phyloP scores from a whole-genome alignment of 2,888 invertebrate genomes.

The Incurvaria masculella region DNA sequence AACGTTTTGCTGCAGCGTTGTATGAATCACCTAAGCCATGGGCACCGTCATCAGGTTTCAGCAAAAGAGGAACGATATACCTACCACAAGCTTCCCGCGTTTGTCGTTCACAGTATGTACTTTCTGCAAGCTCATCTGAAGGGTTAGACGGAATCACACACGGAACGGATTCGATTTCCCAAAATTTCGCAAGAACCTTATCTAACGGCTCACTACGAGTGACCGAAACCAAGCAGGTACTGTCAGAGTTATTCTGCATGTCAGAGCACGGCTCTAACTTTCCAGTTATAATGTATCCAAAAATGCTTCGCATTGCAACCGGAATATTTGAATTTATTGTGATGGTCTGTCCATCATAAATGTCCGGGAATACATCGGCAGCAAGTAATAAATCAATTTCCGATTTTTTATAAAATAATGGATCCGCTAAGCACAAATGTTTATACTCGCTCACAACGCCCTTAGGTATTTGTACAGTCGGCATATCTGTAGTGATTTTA shows the following conservation, averaged over 20 bases:
- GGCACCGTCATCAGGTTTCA: slow-evolving; percentile 1
- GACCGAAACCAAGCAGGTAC: neutral
- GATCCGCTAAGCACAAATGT: slow-evolving; percentile 1
- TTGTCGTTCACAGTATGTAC: slow-evolving; percentile 1
- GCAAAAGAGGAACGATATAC: slow-evolving; percentile 8
- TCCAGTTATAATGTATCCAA: slow-evolving; percentile 8
- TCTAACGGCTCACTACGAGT: slow-evolving; percentile 2
- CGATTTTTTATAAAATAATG: neutral
- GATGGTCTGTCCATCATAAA: neutral
- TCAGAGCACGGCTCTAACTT: neutral
- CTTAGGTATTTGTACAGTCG: neutral
- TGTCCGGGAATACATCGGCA: neutral
- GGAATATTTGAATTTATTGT: slow-evolving; percentile 3
- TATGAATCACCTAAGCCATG: slow-evolving; percentile 1
- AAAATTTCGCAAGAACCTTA: slow-evolving; percentile 5
- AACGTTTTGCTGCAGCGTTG: neutral
- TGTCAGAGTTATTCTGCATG: neutral
- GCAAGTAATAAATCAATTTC: neutral
- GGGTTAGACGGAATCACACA: neutral
- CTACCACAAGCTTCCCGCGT: slow-evolving; percentile 4
- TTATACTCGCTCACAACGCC: neutral
- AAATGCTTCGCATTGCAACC: slow-evolving; percentile 6
- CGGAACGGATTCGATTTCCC: slow-evolving; percentile 10
- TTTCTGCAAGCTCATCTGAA: slow-evolving; percentile 4
- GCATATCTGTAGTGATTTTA: slow-evolving; percentile 1